Percentiles rank a stretch among this genome's conserved stretches.
Evolutionary conservation across 1,140 invertebrate genomes (phyloP).

Genomic region (Trichoplusia ni): DNA sequence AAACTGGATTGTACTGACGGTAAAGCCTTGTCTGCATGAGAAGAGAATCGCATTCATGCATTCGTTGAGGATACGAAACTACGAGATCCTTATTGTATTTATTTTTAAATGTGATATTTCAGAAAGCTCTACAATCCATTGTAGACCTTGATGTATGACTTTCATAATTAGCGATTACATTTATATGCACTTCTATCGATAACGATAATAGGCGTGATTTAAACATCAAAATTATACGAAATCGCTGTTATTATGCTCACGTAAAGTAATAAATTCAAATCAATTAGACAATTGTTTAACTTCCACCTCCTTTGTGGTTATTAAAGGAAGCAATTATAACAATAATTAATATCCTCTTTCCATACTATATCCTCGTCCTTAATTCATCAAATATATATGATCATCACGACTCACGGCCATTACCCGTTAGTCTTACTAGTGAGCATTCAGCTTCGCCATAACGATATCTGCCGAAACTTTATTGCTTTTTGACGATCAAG

Average conservation of each 20-base stretch:
- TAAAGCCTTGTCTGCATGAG: too few species aligned
- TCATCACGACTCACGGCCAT: constrained; percentile 16
- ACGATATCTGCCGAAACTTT: constrained; percentile 37
- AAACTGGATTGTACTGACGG: too few species aligned
- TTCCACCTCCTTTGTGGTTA: neutral
- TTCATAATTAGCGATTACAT: too few species aligned
- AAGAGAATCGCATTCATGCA: too few species aligned
- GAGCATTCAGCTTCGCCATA: constrained; percentile 4
- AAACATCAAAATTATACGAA: too few species aligned
- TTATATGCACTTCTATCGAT: too few species aligned
- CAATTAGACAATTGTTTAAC: constrained; percentile 2
- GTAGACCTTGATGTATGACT: too few species aligned
- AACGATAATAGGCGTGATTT: too few species aligned
- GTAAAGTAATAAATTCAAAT: neutral
- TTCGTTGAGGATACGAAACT: too few species aligned
- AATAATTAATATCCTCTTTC: constrained; percentile 15
- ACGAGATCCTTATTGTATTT: too few species aligned
- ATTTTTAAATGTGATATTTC: too few species aligned
- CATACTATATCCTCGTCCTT: constrained; percentile 23
- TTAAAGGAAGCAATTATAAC: constrained; percentile 19
- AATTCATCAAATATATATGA: constrained; percentile 30
- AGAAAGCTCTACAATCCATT: too few species aligned
- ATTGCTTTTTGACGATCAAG: constrained; percentile 35
- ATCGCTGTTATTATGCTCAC: neutral
- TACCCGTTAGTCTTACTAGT: constrained; percentile 28